These are phyloP conservation scores for Coptodon rendalli DNA, from an alignment of 2,113 vertebrate species.

Conservation along the genomic window DNA sequence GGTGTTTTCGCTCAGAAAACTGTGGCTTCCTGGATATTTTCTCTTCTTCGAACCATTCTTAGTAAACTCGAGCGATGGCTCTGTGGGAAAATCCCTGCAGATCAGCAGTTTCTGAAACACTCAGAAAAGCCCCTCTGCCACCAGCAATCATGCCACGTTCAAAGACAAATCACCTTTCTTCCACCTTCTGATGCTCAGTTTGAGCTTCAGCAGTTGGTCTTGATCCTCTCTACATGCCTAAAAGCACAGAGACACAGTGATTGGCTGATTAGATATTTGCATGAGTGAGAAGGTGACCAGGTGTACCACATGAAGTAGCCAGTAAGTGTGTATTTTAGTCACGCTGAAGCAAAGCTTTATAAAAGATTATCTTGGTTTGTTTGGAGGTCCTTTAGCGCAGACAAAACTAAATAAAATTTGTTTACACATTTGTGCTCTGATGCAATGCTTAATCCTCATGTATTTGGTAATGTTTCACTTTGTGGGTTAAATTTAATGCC, in stretches of 20 bases:
- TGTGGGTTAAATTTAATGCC: background rate
- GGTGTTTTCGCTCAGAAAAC: background rate
- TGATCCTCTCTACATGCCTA: background rate
- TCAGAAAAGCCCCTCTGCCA: background rate
- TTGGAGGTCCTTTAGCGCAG: background rate
- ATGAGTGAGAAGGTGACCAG: background rate
- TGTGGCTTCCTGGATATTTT: background rate
- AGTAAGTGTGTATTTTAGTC: background rate
- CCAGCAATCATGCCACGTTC: background rate
- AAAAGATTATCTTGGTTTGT: background rate
- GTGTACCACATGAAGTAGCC: background rate
- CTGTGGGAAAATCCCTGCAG: background rate
- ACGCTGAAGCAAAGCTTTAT: background rate
- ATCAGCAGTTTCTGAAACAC: background rate
- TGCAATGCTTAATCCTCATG: background rate
- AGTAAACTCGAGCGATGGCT: accelerated
- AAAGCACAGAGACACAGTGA: background rate
- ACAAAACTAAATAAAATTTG: accelerated
- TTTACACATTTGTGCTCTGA: background rate
- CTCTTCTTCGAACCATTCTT: background rate
- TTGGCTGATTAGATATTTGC: background rate
- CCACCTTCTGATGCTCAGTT: background rate
- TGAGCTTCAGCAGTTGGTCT: background rate
- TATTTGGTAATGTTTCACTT: background rate
- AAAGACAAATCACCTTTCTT: background rate